Conservation (phyloP, 2,113 vertebrate species). For the Silurus meridionalis region DNA sequence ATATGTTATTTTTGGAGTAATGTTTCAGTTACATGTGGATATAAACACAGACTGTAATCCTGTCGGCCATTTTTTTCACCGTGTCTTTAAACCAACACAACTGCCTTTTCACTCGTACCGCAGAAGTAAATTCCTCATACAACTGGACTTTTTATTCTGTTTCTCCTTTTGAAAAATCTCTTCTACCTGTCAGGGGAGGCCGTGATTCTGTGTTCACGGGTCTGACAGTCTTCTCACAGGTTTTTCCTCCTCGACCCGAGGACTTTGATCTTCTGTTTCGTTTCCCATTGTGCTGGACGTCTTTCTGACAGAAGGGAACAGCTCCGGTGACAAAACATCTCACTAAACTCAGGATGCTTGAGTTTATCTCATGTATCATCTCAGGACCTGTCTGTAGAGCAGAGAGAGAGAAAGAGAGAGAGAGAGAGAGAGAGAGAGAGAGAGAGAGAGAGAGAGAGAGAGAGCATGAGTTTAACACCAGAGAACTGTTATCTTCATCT, state of each 20-base stretch:
- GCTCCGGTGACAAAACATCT: neutral
- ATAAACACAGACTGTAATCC: neutral
- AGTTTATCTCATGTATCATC: neutral
- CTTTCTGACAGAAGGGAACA: neutral
- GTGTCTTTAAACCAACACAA: neutral
- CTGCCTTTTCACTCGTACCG: neutral
- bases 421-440: neutral
- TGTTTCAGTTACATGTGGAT: neutral
- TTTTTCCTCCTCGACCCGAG: neutral
- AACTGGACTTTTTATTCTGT: neutral
- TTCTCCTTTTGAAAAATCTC: neutral
- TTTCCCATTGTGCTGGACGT: neutral
- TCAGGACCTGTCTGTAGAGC: neutral
- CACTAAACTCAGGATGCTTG: neutral
- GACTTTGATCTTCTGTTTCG: constrained; percentile 7
- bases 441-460: too few species aligned
- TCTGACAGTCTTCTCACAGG: too few species aligned
- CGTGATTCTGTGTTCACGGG: neutral
- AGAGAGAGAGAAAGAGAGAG: neutral
- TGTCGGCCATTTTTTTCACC: neutral
- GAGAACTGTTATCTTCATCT: neutral
- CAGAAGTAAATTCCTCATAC: neutral
- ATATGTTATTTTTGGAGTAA: neutral
- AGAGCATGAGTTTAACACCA: neutral
- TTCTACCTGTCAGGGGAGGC: neutral